Conservation (phyloP, 2,113 vertebrate genomes). For the Myotis davidii region DNA sequence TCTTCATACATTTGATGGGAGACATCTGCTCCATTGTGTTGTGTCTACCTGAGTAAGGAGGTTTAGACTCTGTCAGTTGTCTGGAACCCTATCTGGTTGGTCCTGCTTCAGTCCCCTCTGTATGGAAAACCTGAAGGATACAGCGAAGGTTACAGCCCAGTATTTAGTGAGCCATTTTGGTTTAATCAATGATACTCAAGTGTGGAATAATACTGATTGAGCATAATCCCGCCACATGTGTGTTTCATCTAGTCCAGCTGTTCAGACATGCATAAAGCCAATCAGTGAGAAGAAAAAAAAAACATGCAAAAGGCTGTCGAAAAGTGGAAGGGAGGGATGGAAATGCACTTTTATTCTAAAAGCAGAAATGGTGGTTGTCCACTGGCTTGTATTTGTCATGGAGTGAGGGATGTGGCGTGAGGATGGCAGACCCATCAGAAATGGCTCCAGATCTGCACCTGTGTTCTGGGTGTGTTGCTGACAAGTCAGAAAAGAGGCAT, state of each 20-base stretch:
- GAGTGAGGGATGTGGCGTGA: background rate
- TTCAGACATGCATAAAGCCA: background rate
- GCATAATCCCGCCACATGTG: accelerated
- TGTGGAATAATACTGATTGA: background rate
- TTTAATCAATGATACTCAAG: background rate
- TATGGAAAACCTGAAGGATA: background rate
- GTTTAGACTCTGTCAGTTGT: background rate
- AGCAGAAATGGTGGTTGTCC: background rate
- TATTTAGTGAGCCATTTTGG: background rate
- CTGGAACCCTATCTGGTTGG: constrained; percentile 27
- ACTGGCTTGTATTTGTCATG: background rate
- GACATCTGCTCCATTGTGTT: constrained; percentile 22
- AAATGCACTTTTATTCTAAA: background rate
- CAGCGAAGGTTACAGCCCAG: accelerated
- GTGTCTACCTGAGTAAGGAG: background rate
- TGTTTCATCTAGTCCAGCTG: background rate
- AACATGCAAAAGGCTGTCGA: background rate
- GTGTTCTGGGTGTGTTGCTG: background rate
- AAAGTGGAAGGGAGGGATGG: background rate
- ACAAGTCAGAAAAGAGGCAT: background rate
- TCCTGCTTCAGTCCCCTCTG: constrained; percentile 53
- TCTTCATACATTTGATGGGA: background rate
- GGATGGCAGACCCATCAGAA: background rate
- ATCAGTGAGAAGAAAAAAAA: background rate
- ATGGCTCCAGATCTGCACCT: background rate